Conservation (phyloP, 2,113 vertebrate genomes). For the Oryctolagus cuniculus region mOryCun1.1 NC_091439.1:89743001-89743500, state of each 20-base stretch:
- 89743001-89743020: background rate
- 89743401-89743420: constrained; percentile 87
- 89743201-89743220: background rate
- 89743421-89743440: background rate
- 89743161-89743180: background rate
- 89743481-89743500: background rate
- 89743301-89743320: constrained; percentile 92
- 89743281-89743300: constrained; percentile 1
- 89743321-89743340: constrained; percentile 94
- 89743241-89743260: background rate
- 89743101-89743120: background rate
- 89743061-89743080: background rate
- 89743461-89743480: constrained; percentile 10
- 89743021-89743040: too few relatives aligned
- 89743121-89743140: constrained; percentile 12
- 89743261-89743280: background rate
- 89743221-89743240: background rate
- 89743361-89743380: constrained; percentile 94
- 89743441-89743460: constrained; percentile 28
- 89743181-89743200: background rate
- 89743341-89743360: constrained; percentile 92
- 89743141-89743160: background rate
- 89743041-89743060: background rate
- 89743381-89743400: constrained; percentile 93
- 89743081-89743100: constrained; percentile 14